Conservation (phyloP, 2,797 vertebrate genomes). For the Amblyraja radiata region DNA sequence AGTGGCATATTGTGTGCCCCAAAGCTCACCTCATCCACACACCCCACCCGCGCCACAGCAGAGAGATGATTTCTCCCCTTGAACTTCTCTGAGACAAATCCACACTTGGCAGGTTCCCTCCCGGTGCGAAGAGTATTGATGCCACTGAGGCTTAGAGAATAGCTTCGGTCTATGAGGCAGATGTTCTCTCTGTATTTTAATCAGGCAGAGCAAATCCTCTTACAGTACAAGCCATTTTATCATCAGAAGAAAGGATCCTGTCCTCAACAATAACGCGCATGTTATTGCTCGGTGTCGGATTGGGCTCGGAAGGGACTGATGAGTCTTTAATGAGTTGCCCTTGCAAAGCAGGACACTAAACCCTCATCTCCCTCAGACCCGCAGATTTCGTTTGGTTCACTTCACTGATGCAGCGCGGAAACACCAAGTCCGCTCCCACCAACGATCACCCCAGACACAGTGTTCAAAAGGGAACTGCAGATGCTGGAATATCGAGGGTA, state of each 20-base stretch:
- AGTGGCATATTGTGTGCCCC: no score
- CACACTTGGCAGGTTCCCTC: neutral
- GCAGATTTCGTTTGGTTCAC: neutral
- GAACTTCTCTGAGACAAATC: neutral
- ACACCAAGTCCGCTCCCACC: no score
- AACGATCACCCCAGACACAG: no score
- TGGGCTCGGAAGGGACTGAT: neutral
- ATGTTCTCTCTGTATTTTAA: neutral
- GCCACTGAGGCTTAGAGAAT: neutral
- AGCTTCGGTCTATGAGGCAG: neutral
- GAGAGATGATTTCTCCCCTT: neutral
- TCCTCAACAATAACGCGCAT: neutral
- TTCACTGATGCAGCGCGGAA: no score
- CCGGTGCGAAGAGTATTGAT: neutral
- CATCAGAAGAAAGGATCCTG: neutral
- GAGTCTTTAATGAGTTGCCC: neutral
- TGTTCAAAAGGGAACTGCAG: no score
- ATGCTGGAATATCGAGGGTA: no score
- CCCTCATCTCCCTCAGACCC: neutral
- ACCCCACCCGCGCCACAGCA: neutral
- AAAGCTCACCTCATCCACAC: neutral
- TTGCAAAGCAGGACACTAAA: neutral
- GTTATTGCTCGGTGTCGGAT: neutral
- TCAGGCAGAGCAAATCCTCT: neutral
- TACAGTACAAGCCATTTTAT: neutral